Conservation (phyloP, 1,140 invertebrate genomes). For the Yoshiicerus persimilis region DNA sequence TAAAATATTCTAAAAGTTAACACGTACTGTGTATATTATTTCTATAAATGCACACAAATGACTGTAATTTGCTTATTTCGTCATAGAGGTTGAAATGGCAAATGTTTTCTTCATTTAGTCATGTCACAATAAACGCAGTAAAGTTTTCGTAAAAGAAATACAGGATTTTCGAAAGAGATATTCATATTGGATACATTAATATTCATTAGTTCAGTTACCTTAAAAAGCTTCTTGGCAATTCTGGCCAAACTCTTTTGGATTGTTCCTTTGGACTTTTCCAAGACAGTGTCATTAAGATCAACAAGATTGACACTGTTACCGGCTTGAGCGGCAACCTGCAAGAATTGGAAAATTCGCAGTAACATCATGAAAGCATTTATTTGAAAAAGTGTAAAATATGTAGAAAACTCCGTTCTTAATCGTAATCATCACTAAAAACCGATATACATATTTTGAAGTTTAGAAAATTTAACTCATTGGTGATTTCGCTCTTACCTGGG, state of each 20-base stretch:
- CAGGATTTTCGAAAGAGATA: too few species aligned
- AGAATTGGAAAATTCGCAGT: slow-evolving; percentile 26
- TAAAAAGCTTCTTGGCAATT: slow-evolving; percentile 77
- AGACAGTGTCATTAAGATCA: slow-evolving; percentile 68
- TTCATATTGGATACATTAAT: too few species aligned
- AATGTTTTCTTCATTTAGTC: too few species aligned
- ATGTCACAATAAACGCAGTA: not conserved
- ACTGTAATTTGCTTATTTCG: not conserved
- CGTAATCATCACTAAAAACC: not conserved
- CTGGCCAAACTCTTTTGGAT: slow-evolving; percentile 71
- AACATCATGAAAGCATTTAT: not conserved
- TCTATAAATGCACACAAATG: not conserved
- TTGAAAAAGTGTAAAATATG: not conserved
- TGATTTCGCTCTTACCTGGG: slow-evolving; percentile 67
- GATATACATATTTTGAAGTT: not conserved
- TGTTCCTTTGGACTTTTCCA: slow-evolving; percentile 68
- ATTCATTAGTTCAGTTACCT: slow-evolving; percentile 54
- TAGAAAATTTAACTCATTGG: too few species aligned
- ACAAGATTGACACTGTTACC: slow-evolving; percentile 75
- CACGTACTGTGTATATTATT: not conserved
- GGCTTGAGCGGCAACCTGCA: slow-evolving; percentile 73
- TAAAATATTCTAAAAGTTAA: not conserved
- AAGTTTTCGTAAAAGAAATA: too few species aligned
- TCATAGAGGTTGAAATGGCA: too few species aligned
- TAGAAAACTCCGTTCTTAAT: not conserved